Percentiles rank a stretch among this genome's conserved stretches.
phyloP scores from a whole-genome alignment of 1,140 invertebrate species.

The Oreohelix idahoensis region DNA sequence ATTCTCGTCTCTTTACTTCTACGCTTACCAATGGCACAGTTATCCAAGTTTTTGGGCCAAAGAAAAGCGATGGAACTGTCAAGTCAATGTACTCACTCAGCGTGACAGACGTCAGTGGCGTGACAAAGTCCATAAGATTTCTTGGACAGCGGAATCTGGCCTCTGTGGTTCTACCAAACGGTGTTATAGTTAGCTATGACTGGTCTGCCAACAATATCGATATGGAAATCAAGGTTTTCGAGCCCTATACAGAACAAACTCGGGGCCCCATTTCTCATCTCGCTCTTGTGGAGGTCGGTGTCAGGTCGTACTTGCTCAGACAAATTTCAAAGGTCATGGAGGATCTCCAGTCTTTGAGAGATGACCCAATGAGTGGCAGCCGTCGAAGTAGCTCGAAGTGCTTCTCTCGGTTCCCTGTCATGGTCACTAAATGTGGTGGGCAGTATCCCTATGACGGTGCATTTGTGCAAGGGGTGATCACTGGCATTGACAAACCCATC shows the following conservation, averaged over 20 bases:
- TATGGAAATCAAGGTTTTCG: slow-evolving; percentile 46
- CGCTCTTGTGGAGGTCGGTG: slow-evolving; percentile 36
- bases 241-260: slow-evolving; percentile 20
- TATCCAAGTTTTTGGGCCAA: slow-evolving; percentile 40
- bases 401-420: slow-evolving; percentile 38
- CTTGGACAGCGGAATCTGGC: slow-evolving; percentile 38
- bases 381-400: slow-evolving; percentile 9
- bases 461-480: slow-evolving; percentile 45
- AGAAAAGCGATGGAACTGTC: slow-evolving; percentile 43
- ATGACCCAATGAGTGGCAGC: neutral
- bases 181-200: slow-evolving; percentile 45
- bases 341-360: neutral
- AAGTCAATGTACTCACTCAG: slow-evolving; percentile 43
- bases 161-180: slow-evolving; percentile 43
- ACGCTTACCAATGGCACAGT: slow-evolving; percentile 39
- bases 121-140: slow-evolving; percentile 38
- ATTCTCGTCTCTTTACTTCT: slow-evolving; percentile 41
- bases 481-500: slow-evolving; percentile 34
- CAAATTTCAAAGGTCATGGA: slow-evolving; percentile 28
- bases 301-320: slow-evolving; percentile 34
- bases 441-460: slow-evolving; percentile 47
- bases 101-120: slow-evolving; percentile 17
- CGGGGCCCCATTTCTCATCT: slow-evolving; percentile 42
- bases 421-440: slow-evolving; percentile 47
- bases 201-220: slow-evolving; percentile 41